phyloP scores from a whole-genome alignment of 2,113 vertebrate species.

The Neogobius melanostomus region DNA sequence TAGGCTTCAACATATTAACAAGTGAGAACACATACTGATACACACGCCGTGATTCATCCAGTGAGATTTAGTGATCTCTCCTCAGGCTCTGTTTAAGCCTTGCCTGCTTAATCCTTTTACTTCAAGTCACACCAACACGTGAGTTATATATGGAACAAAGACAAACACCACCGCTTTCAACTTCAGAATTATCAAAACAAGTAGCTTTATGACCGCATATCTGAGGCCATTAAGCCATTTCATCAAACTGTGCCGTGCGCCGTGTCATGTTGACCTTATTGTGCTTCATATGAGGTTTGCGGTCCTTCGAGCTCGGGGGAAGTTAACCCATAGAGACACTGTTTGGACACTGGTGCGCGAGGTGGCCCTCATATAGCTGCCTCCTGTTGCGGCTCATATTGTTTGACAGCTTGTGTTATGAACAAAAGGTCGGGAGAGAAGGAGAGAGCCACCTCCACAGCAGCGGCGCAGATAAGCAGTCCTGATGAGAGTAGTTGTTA shows the following conservation, averaged over 20 bases:
- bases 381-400: conserved; percentile 49
- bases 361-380: conserved; percentile 38
- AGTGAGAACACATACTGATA: conserved; percentile 5
- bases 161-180: not conserved
- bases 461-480: conserved; percentile 68
- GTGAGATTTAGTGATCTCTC: conserved; percentile 60
- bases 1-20: not conserved
- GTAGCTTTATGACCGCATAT: conserved; percentile 8
- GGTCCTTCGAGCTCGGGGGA: conserved; percentile 19
- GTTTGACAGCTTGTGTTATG: conserved; percentile 51
- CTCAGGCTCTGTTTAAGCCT: conserved; percentile 66
- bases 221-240: not conserved
- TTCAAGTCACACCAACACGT: conserved; percentile 44
- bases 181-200: not conserved
- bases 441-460: conserved; percentile 62
- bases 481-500: conserved; percentile 73
- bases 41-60: conserved; percentile 32
- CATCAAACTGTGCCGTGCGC: conserved; percentile 2
- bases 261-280: conserved; percentile 15
- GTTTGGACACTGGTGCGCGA: conserved; percentile 18
- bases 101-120: conserved; percentile 68
- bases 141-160: conserved; percentile 34
- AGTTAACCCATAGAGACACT: not conserved
- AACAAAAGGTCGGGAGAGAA: conserved; percentile 63
- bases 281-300: conserved; percentile 9